Evolutionary conservation across 2,113 vertebrate genomes (phyloP), one percentile per base, ranked within the genome.

Genomic region (Oncorhynchus gorbuscha): DNA sequence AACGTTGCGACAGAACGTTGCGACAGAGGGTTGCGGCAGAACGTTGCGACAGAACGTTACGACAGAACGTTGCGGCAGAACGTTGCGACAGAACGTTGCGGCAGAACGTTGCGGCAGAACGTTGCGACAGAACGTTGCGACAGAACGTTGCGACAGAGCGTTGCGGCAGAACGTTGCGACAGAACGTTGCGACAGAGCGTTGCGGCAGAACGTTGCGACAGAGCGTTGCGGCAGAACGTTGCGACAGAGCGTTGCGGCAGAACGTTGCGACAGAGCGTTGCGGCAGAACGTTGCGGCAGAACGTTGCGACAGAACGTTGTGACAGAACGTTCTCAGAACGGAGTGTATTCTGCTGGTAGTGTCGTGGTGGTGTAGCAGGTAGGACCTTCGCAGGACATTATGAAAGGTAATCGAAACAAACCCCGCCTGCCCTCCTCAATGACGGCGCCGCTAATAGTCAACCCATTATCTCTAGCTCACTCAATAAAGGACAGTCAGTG

Each of bases 271-370:
- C 28, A 28, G 28, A 28, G 3, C 28, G 0, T 28, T 28, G 28
- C 28, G 28, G 3, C 2, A 28, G 26, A 28, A 28, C 26, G 2
- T 28, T 28, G 28, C 28, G 28, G 28, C 28, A 28, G 28, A 3
- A 28, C 28, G 0, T 28, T 28, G 28, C 28, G 28, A 3, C 2
- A 28, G 28, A 28, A 28, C 28, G 2, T 61, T 61, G 70, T 30
- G 12, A 11, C 62, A 28, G 28, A 28, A 28, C 26, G 7, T 8
- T 30, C 16, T 12, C 73, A 39, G 16, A 45, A 71, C 68, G 32
- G 22, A 73, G 66, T 51, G 49, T 75, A 90, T 93, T 92, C 82
- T 88, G 78, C 87, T 91, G 87, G 75, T 86, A 93, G 92, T 90
- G 76, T 51, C 1, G 28, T 76, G 81, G 14, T 81, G 81, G 83